Conservation (phyloP, 2,113 vertebrate genomes). For the Vimba vimba region DNA sequence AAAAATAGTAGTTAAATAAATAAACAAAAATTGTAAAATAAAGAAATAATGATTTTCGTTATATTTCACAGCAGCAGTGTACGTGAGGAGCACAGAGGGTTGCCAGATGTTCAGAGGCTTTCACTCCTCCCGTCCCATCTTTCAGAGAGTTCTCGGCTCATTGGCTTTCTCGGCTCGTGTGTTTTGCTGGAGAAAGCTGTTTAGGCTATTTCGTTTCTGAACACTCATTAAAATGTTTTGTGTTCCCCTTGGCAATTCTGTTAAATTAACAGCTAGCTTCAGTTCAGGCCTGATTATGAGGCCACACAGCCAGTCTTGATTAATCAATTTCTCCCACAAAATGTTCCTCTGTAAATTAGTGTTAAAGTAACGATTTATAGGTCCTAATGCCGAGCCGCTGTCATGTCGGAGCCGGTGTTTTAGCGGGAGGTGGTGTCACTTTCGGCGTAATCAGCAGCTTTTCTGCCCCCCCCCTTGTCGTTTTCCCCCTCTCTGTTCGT, state of each 20-base stretch:
- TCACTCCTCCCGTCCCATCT: constrained; percentile 69
- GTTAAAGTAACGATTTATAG: constrained; percentile 78
- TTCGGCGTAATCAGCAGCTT: constrained; percentile 87
- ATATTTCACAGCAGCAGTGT: constrained; percentile 61
- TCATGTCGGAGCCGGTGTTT: constrained; percentile 82
- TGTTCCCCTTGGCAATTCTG: constrained; percentile 80
- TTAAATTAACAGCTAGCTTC: constrained; percentile 80
- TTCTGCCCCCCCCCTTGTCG: constrained; percentile 70
- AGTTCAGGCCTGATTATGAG: constrained; percentile 82
- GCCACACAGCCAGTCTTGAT: constrained; percentile 78
- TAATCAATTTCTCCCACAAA: constrained; percentile 79
- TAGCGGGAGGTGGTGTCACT: constrained; percentile 79
- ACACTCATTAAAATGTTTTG: constrained; percentile 84
- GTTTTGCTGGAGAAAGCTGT: constrained; percentile 78
- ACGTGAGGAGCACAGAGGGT: constrained; percentile 79
- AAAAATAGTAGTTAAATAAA: constrained; percentile 34
- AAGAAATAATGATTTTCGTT: constrained; percentile 60
- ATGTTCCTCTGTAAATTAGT: constrained; percentile 78
- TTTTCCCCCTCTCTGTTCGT: constrained; percentile 76
- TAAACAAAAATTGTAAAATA: constrained; percentile 51
- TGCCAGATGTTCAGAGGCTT: constrained; percentile 80
- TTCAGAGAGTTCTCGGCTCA: constrained; percentile 75
- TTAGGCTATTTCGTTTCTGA: constrained; percentile 80
- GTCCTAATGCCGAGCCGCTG: constrained; percentile 80
- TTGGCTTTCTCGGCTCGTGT: constrained; percentile 75